A percentile compares a stretch with the other conserved stretches of the same genome.
These are phyloP conservation scores for Onychomys torridus DNA, from an alignment of 2,797 vertebrate species.

Conservation along the genomic window DNA sequence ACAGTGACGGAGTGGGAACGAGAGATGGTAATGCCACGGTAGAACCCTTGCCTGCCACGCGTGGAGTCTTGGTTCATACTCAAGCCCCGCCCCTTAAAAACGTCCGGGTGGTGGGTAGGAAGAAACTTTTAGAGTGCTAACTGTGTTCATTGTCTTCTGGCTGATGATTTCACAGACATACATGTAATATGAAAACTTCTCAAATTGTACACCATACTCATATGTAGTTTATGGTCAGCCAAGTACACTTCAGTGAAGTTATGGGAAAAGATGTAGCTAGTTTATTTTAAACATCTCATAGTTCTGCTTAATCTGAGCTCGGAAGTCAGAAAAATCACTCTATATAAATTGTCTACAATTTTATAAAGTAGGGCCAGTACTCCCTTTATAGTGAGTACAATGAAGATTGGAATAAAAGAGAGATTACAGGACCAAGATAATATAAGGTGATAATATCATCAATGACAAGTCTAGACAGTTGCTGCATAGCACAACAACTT, in stretches of 20 bases:
- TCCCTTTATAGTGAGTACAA: neutral
- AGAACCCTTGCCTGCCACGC: neutral
- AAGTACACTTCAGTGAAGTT: neutral
- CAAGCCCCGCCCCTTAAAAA: neutral
- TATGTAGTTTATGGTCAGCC: neutral
- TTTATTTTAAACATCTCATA: neutral
- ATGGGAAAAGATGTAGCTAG: neutral
- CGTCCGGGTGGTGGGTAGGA: neutral
- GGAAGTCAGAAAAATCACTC: constrained; percentile 19
- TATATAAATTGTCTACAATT: constrained; percentile 1
- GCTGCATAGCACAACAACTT: neutral
- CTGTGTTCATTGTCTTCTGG: constrained; percentile 25
- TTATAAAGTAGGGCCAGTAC: neutral
- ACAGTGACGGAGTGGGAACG: neutral
- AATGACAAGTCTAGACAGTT: neutral
- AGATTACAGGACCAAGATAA: neutral
- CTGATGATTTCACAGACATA: constrained; percentile 7
- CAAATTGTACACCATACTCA: neutral
- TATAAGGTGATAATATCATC: constrained; percentile 2
- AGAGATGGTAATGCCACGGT: neutral
- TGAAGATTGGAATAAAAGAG: neutral
- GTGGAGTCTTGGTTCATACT: neutral
- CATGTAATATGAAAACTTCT: neutral
- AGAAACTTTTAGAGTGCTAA: neutral
- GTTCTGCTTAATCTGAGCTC: constrained; percentile 27